phyloP scores from a whole-genome alignment of 2,888 invertebrate genomes.

The Taphrorychus bicolor region DNA sequence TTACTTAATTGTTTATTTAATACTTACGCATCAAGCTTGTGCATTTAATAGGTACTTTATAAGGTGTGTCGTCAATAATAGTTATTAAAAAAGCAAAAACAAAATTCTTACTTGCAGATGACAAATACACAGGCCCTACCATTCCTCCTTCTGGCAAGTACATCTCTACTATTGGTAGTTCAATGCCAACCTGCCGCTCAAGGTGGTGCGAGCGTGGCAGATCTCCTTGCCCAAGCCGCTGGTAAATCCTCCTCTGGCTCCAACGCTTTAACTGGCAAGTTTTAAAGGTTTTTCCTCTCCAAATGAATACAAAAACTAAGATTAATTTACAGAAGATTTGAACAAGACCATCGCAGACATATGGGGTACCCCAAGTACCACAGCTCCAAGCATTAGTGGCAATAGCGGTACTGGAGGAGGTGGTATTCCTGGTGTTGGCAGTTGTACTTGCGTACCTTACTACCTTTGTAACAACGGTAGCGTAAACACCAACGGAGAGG shows the following conservation, averaged over 20 bases:
- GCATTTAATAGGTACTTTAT: no score
- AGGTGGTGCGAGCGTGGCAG: slow-evolving; percentile 25
- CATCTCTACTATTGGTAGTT: neutral
- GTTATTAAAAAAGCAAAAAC: no score
- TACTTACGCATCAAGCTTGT: no score
- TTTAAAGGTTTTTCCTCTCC: neutral
- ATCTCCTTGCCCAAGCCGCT: slow-evolving; percentile 20
- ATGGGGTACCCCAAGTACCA: slow-evolving; percentile 9
- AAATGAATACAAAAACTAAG: neutral
- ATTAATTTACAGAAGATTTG: slow-evolving; percentile 5
- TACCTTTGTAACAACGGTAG: slow-evolving; percentile 75
- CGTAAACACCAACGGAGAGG: slow-evolving; percentile 74
- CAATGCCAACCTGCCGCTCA: slow-evolving; percentile 25
- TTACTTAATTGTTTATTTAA: no score
- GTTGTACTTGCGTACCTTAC: slow-evolving; percentile 79
- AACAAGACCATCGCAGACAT: slow-evolving; percentile 31
- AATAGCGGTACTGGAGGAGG: slow-evolving; percentile 39
- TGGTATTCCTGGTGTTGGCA: slow-evolving; percentile 45
- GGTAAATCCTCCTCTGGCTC: neutral
- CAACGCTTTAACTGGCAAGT: neutral
- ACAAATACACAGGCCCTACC: neutral
- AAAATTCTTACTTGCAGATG: neutral
- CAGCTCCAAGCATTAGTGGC: slow-evolving; percentile 40
- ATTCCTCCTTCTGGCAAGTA: neutral
- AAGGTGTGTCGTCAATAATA: no score